Evolutionary conservation across 1,140 invertebrate species (phyloP).

Genomic region (Tetramorium parvispinum): DNA sequence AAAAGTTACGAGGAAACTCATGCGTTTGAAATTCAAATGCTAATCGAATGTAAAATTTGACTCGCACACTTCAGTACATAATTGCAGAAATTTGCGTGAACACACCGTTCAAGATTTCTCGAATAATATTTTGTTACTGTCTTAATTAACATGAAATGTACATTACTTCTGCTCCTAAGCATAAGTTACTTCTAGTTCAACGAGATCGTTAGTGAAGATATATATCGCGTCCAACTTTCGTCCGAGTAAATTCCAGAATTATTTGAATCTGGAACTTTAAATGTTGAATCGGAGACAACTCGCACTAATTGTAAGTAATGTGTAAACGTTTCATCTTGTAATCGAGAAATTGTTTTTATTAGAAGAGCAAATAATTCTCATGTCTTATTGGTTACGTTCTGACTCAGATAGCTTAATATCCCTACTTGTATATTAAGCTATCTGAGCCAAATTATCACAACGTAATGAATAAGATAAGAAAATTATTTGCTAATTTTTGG

Average conservation of each 20-base stretch:
- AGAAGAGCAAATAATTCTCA: neutral
- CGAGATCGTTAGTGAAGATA: conserved; percentile 18
- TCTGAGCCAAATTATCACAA: no score
- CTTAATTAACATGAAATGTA: conserved; percentile 18
- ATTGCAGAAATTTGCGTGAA: neutral
- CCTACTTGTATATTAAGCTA: no score
- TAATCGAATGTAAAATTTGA: neutral
- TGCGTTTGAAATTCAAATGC: neutral
- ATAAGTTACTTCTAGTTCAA: conserved; percentile 11
- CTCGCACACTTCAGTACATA: neutral
- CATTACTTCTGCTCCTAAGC: neutral
- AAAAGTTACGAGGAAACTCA: neutral
- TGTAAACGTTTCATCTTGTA: neutral
- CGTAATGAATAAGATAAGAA: no score
- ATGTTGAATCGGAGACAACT: neutral
- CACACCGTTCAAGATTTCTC: neutral
- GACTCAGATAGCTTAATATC: no score
- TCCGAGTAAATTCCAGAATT: neutral
- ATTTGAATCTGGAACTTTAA: neutral
- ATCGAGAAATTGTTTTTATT: conserved; percentile 19
- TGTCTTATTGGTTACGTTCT: no score
- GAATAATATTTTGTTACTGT: conserved; percentile 19
- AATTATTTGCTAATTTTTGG: no score
- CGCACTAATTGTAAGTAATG: neutral
- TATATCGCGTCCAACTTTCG: conserved; percentile 16